phyloP scores from a whole-genome alignment of 2,888 invertebrate species.

The Macrostomum cliftonense region DNA sequence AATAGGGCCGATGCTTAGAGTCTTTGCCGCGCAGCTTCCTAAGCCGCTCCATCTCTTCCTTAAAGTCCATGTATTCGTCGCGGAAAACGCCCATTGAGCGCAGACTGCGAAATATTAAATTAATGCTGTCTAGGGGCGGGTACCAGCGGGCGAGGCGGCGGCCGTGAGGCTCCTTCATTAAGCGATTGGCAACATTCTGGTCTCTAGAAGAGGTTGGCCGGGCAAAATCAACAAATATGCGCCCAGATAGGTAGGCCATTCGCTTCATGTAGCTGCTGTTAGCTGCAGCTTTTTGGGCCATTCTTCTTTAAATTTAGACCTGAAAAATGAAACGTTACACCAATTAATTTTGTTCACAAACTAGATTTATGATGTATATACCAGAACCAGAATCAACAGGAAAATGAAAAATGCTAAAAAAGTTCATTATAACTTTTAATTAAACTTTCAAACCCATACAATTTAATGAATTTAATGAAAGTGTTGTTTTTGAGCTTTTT shows the following conservation, averaged over 20 bases:
- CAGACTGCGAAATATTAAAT: neutral
- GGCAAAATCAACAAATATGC: conserved; percentile 3
- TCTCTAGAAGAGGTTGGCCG: neutral
- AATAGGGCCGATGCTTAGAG: neutral
- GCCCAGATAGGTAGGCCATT: conserved; percentile 3
- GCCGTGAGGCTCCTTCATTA: neutral
- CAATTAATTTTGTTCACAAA: no score
- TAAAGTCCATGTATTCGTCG: conserved; percentile 4
- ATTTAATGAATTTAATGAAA: no score
- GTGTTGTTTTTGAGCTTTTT: no score
- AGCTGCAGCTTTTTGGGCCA: neutral
- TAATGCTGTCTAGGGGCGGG: conserved; percentile 1
- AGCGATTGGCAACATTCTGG: neutral
- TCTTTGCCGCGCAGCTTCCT: conserved; percentile 7
- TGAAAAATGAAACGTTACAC: no score
- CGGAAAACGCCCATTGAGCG: neutral
- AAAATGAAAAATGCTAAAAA: no score
- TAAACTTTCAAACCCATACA: no score
- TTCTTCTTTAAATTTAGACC: no score
- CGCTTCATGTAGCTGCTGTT: neutral
- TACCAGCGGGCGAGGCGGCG: neutral
- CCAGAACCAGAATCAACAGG: no score
- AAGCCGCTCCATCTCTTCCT: conserved; percentile 6
- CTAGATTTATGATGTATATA: no score
- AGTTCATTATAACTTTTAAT: no score